phyloP scores from a whole-genome alignment of 1,140 invertebrate genomes.

The Nasonia giraulti region DNA sequence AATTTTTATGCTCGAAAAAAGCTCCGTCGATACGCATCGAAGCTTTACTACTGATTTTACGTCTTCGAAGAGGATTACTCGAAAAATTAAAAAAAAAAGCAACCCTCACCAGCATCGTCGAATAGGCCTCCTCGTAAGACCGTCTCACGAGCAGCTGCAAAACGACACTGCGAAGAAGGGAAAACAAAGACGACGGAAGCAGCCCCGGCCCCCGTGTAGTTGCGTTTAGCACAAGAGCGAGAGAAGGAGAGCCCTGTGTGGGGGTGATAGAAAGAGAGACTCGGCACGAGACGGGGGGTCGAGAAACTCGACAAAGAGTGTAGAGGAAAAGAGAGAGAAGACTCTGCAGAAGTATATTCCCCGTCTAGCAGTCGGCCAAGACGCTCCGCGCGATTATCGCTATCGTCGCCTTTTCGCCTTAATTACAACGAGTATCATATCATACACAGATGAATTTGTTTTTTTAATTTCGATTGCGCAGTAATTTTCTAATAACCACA shows the following conservation, averaged over 20 bases:
- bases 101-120: not conserved
- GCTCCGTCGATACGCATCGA: not conserved
- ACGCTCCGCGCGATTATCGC: not conserved
- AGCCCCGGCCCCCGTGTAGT: slow-evolving; percentile 64
- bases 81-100: slow-evolving; percentile 13
- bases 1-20: too few relatives aligned
- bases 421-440: not conserved
- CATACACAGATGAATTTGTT: too few relatives aligned
- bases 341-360: slow-evolving; percentile 13
- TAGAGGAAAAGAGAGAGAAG: slow-evolving; percentile 21
- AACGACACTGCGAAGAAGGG: slow-evolving; percentile 74
- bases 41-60: not conserved
- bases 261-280: slow-evolving; percentile 57
- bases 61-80: too few relatives aligned
- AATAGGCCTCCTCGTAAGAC: slow-evolving; percentile 55
- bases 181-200: slow-evolving; percentile 72
- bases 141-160: slow-evolving; percentile 68
- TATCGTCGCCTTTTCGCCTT: slow-evolving; percentile 12
- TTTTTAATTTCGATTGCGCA: too few relatives aligned
- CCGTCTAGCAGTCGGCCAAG: not conserved
- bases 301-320: slow-evolving; percentile 26
- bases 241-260: slow-evolving; percentile 2
- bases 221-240: slow-evolving; percentile 66
- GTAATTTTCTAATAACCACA: too few relatives aligned
- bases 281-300: slow-evolving; percentile 31